Conservation (phyloP, 2,797 vertebrate genomes). For the Pantherophis vulpinus region DNA sequence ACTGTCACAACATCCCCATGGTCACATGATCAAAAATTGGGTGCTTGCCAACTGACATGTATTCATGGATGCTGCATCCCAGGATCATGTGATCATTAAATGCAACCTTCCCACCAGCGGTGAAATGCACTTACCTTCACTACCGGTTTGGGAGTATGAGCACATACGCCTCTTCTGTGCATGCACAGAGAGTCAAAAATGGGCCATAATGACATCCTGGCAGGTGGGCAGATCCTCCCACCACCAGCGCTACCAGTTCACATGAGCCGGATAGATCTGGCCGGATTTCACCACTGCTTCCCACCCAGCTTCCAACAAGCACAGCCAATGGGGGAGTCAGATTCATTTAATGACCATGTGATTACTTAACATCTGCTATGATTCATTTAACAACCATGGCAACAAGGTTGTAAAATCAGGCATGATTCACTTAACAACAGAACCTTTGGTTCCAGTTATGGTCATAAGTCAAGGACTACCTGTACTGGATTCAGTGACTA, state of each 20-base stretch:
- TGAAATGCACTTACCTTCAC: too few relatives aligned
- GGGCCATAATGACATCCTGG: too few relatives aligned
- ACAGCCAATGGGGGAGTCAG: background rate
- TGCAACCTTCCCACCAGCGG: background rate
- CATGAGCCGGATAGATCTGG: too few relatives aligned
- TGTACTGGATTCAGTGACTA: background rate
- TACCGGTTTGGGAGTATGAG: too few relatives aligned
- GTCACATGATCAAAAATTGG: background rate
- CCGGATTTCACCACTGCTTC: background rate
- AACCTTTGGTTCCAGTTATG: background rate
- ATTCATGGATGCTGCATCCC: background rate
- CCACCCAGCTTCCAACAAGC: background rate
- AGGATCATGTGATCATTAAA: background rate
- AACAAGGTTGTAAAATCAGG: background rate
- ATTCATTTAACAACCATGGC: background rate
- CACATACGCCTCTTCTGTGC: too few relatives aligned
- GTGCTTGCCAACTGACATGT: background rate
- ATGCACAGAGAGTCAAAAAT: too few relatives aligned
- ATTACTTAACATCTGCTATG: background rate
- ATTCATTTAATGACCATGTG: background rate
- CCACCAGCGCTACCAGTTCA: too few relatives aligned
- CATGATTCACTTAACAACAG: background rate
- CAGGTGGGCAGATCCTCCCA: too few relatives aligned
- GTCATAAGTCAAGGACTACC: background rate
- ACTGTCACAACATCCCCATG: background rate